Base-by-base conservation (phyloP, 2,797 vertebrate species). In the Gallinago solitaria region DNA sequence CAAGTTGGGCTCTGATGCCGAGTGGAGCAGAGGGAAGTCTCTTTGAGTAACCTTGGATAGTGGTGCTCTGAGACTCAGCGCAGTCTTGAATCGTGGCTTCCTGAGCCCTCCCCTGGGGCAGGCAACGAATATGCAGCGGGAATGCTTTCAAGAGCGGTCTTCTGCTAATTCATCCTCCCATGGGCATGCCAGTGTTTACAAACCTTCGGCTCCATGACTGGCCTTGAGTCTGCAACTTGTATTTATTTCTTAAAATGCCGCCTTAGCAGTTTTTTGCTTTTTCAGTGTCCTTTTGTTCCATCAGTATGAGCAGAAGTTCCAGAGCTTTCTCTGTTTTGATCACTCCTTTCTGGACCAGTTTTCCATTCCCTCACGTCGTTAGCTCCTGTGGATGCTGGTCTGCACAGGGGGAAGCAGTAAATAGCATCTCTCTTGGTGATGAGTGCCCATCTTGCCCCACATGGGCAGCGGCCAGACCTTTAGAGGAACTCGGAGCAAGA, bases 181-280 rank as follows among this genome's bases (percentile, higher is more conserved):
- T 85, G 71, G 43, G 61, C 75, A 90, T 1, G 6, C 57, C 89
- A 95, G 33, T 91, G 83, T 96, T 97, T 97, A 93, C 90, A 94
- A 96, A 75, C 67, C 78, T 96, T 85, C 37, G 50, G 59, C 50
- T 94, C 75, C 35, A 14, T 60, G 85, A 56, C 90, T 90, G 84
- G 80, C 79, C 76, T 84, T 53, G 61, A 77, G 77, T 82, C 73
- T 75, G 43, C 39, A 63, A 35, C 70, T 93, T 81, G 39, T 41
- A 70, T 74, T 88, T 91, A 47, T 37, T 93, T 94, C 82, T 87
- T 28, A 28, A 64, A 85, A 41, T 21, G 17, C 24, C 28, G 73
- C 73, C 53, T 65, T 67, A 91, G 63, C 43, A 65, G 67, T 54
- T 82, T 63, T 88, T 83, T 16, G 23, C 12, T 54, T 90, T 71